A percentile compares a stretch with the other conserved stretches of the same genome.
Conservation (phyloP, 2,113 vertebrate species). For the Tragelaphus scriptus region DNA sequence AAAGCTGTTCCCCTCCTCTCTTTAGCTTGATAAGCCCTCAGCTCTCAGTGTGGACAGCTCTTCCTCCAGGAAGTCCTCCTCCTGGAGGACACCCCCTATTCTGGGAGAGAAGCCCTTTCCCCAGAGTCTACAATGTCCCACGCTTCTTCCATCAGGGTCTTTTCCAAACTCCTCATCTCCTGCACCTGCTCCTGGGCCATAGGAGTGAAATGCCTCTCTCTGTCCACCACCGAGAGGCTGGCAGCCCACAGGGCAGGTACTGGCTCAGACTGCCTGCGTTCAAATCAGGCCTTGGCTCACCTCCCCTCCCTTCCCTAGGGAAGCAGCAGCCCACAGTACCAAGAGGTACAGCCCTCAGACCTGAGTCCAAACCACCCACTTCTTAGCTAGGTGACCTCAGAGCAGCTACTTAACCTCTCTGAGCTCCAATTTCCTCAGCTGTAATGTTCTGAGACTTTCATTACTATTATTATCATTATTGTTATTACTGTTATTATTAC, state of each 20-base stretch:
- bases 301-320: not conserved
- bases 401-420: not conserved
- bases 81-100: no score
- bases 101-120: not conserved
- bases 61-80: slow-evolving; percentile 21
- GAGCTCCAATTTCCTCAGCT: not conserved
- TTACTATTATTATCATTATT: not conserved
- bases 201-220: not conserved
- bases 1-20: not conserved
- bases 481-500: not conserved
- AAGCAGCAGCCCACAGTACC: not conserved
- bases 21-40: not conserved
- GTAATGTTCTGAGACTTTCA: not conserved
- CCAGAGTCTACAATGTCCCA: not conserved
- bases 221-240: not conserved
- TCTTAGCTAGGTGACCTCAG: not conserved
- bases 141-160: not conserved
- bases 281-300: not conserved
- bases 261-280: not conserved
- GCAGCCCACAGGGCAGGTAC: not conserved
- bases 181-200: not conserved
- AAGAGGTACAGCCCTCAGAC: not conserved
- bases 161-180: not conserved
- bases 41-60: not conserved
- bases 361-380: not conserved